Evolutionary conservation across 2,888 invertebrate genomes (phyloP).

Genomic region (Orchestes rusci): DNA sequence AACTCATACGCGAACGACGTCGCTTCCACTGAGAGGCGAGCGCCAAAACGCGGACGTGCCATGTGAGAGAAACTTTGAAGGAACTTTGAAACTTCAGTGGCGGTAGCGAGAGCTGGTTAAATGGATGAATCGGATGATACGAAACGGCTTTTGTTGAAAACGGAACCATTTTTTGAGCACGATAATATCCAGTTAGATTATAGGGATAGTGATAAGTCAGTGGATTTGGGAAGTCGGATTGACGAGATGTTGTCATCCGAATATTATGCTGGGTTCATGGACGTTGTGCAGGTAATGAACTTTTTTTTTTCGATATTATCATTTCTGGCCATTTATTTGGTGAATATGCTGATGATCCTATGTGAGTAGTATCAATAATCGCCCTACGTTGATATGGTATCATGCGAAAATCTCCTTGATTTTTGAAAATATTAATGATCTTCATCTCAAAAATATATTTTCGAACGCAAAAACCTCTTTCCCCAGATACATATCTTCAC

Average conservation of each 20-base stretch:
- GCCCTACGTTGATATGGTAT: no score
- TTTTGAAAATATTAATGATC: no score
- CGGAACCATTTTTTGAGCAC: slow-evolving; percentile 27
- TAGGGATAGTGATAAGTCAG: slow-evolving; percentile 11
- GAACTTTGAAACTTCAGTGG: slow-evolving; percentile 3
- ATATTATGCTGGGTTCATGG: slow-evolving; percentile 35
- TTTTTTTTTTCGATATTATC: no score
- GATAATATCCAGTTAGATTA: slow-evolving; percentile 12
- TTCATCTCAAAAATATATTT: no score
- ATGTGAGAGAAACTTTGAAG: slow-evolving; percentile 12
- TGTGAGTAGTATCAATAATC: no score
- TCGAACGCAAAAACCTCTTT: no score
- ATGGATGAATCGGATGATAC: slow-evolving; percentile 21
- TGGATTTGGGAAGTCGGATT: slow-evolving; percentile 2
- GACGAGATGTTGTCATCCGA: slow-evolving; percentile 35
- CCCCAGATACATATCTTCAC: no score
- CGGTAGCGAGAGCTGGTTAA: slow-evolving; percentile 9
- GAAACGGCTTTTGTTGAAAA: slow-evolving; percentile 21
- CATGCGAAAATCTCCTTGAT: no score
- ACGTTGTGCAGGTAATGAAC: slow-evolving; percentile 27
- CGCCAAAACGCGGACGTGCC: slow-evolving; percentile 13
- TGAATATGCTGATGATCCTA: no score
- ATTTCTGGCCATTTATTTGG: no score
- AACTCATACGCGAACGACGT: slow-evolving; percentile 12
- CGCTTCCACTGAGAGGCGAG: slow-evolving; percentile 7